Percentiles rank a stretch among this genome's conserved stretches.
These are phyloP conservation scores for Lethenteron camtschaticum DNA, from an alignment of 2,113 vertebrate genomes.

Conservation along the genomic window DNA sequence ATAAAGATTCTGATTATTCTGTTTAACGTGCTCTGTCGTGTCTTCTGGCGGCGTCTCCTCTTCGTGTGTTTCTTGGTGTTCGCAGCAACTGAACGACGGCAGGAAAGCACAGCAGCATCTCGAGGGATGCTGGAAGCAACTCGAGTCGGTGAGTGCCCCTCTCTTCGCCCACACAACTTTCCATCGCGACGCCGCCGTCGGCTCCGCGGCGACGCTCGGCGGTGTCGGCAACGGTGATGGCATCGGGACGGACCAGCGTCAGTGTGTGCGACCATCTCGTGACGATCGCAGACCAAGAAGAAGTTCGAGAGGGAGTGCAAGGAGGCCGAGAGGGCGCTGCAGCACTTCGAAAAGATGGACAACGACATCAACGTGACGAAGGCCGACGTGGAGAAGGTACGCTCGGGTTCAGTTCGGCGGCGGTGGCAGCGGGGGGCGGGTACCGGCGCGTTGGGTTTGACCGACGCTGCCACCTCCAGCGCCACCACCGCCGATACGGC, in stretches of 20 bases:
- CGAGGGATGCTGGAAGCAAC: conserved; percentile 83
- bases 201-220: too few relatives aligned
- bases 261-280: conserved; percentile 5
- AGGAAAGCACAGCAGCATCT: conserved; percentile 87
- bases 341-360: conserved; percentile 63
- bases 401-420: neutral
- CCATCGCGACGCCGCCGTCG: too few relatives aligned
- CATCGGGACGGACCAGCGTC: too few relatives aligned
- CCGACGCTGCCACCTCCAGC: too few relatives aligned
- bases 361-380: conserved; percentile 91
- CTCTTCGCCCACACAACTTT: too few relatives aligned
- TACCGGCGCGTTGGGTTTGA: too few relatives aligned
- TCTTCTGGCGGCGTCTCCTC: too few relatives aligned
- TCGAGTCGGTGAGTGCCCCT: conserved; percentile 48
- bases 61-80: conserved; percentile 9
- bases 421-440: too few relatives aligned
- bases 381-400: conserved; percentile 94
- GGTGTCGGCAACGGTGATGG: too few relatives aligned
- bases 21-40: conserved; percentile 10
- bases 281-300: conserved; percentile 61
- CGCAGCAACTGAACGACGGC: conserved; percentile 75
- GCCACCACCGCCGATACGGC: too few relatives aligned
- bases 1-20: conserved; percentile 8
- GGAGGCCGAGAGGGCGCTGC: conserved; percentile 82
- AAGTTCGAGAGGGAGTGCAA: conserved; percentile 93